Evolutionary conservation across 2,888 invertebrate species (phyloP), one percentile per base, ranked within the genome.

Genomic region (Dasypogon diadema): DNA sequence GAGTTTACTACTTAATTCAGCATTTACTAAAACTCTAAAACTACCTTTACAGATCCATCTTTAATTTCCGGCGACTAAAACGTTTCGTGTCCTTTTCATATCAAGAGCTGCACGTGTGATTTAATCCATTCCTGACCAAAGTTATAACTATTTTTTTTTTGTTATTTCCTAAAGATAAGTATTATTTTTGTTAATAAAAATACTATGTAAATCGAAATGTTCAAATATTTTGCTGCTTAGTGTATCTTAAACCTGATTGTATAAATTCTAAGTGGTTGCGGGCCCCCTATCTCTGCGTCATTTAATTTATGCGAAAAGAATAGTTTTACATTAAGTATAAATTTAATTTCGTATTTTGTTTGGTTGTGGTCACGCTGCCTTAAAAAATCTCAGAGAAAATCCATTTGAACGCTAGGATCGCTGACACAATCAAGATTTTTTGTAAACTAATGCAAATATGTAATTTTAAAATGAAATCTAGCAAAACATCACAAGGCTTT

Each of bases 91-190:
- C 70, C 18, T 70, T 70, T 70, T 54, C 70, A 6, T 70, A 70
- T 54, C 51, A 70, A 54, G 70, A 70, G 14, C 26, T 70, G 14
- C 54, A 54, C 51, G 70, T 70, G 70, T 70, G 54, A 70, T 54
- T n/a, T 65, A 63, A 3, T 5, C 30, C 30, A 8, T 30, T 37
- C 37, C 16, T 18, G 0, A 18, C 42, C n/a, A 56, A 56, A 58
- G 30, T 58, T 58, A 55, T 14, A 34, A 34, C 16, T 2, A 6
- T 8, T 60, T 34, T 12, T 60, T 60, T 60, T 37, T 46, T 65
- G 65, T 65, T 18, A 46, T 65, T 46, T 24, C 8, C 8, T 18
- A 46, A n/a, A 46, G 65, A 65, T 65, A 65, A 46, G 48, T 46
- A 65, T 65, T 48, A 24, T 24, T 65, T n/a, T 63, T 65, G 16